Evolutionary conservation across 2,888 invertebrate species (phyloP).

Genomic region (Hermaeophaga mercurialis): DNA sequence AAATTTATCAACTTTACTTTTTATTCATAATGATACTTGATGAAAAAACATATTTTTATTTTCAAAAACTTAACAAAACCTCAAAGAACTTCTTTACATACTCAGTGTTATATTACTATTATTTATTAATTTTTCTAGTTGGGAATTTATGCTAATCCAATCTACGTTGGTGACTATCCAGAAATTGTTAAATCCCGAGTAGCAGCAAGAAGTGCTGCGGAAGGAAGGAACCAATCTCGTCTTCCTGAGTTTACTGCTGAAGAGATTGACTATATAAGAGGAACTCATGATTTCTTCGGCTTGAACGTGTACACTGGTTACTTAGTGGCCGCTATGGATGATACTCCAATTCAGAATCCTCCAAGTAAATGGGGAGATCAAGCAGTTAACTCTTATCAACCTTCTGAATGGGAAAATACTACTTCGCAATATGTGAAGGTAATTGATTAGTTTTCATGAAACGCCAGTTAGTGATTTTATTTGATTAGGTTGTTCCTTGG

Average conservation of each 20-base stretch:
- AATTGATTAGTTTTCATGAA: neutral
- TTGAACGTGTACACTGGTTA: constrained; percentile 73
- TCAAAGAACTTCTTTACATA: neutral
- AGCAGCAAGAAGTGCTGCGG: constrained; percentile 61
- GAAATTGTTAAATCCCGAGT: constrained; percentile 66
- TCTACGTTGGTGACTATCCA: constrained; percentile 71
- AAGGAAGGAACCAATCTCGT: constrained; percentile 65
- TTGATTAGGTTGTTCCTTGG: constrained; percentile 60
- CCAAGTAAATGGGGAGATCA: constrained; percentile 24
- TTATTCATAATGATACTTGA: no score
- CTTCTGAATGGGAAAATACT: constrained; percentile 28
- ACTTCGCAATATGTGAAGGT: constrained; percentile 11
- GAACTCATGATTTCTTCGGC: constrained; percentile 74
- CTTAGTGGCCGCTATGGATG: constrained; percentile 43
- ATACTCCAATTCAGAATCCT: constrained; percentile 26
- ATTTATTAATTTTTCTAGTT: constrained; percentile 20
- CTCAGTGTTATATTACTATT: neutral
- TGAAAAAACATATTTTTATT: no score
- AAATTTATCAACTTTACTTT: no score
- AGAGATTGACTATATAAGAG: constrained; percentile 66
- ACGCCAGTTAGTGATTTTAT: neutral
- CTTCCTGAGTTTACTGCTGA: constrained; percentile 65
- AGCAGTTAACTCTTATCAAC: constrained; percentile 18
- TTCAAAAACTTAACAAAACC: no score
- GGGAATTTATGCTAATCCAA: constrained; percentile 59